Conservation (phyloP, 2,888 invertebrate species). For the Stenchaetothrips biformis region DNA sequence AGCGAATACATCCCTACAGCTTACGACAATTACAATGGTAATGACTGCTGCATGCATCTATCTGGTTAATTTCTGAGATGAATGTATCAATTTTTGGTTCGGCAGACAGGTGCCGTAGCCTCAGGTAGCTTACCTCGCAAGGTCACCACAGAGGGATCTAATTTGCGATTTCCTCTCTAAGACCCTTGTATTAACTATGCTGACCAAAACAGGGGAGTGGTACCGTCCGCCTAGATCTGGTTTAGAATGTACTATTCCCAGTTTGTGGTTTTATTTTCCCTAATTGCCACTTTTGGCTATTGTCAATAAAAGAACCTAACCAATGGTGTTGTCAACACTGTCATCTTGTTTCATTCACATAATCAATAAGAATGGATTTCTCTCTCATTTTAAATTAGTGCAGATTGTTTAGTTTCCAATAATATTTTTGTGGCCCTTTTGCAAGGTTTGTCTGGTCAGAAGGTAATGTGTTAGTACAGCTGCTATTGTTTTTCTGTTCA, state of each 20-base stretch:
- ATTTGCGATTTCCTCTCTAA: neutral
- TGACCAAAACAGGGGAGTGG: neutral
- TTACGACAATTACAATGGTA: slow-evolving; percentile 94
- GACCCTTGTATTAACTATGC: neutral
- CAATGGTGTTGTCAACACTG: neutral
- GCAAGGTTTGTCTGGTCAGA: no score
- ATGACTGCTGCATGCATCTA: slow-evolving; percentile 39
- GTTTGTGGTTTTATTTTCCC: slow-evolving; percentile 30
- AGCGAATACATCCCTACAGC: slow-evolving; percentile 90
- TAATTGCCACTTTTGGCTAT: neutral
- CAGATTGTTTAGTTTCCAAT: no score
- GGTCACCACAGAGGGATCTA: neutral
- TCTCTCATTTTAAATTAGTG: no score
- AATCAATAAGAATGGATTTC: neutral
- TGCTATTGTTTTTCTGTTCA: slow-evolving; percentile 47
- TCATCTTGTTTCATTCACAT: neutral
- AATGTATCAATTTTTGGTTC: slow-evolving; percentile 40
- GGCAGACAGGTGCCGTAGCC: neutral
- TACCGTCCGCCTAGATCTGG: no score
- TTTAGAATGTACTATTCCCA: slow-evolving; percentile 25
- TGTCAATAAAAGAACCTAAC: neutral
- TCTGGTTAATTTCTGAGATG: no score
- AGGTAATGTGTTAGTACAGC: no score
- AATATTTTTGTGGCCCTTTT: no score
- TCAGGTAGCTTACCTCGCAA: neutral